phyloP scores from a whole-genome alignment of 2,888 invertebrate species.

The Eretmocerus hayati region DNA sequence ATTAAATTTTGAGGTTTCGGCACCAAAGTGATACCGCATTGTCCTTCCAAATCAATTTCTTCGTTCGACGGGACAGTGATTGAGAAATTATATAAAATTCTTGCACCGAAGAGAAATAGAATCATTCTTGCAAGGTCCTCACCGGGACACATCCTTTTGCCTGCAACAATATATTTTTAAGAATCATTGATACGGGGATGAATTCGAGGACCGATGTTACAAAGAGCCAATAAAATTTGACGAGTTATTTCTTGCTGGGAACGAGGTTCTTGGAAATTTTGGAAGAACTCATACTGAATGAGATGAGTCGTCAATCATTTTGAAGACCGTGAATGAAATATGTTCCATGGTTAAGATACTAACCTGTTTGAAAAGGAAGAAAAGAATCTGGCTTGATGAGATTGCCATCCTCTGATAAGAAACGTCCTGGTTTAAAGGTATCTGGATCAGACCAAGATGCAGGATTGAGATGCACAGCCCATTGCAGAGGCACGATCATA shows the following conservation, averaged over 20 bases:
- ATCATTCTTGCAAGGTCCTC: constrained; percentile 75
- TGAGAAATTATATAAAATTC: constrained; percentile 56
- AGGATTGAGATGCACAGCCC: constrained; percentile 73
- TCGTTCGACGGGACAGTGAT: constrained; percentile 45
- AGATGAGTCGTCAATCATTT: too few species aligned
- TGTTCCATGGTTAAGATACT: constrained; percentile 19
- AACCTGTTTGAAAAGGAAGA: constrained; percentile 79
- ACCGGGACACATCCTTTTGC: constrained; percentile 78
- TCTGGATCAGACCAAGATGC: constrained; percentile 62
- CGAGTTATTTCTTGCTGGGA: too few species aligned
- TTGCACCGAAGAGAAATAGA: constrained; percentile 57
- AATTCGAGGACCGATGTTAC: too few species aligned
- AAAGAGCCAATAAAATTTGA: too few species aligned
- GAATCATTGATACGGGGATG: not conserved
- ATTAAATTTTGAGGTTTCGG: constrained; percentile 55
- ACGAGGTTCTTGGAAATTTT: too few species aligned
- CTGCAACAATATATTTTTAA: constrained; percentile 46
- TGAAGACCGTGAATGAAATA: too few species aligned
- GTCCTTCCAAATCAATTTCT: constrained; percentile 58
- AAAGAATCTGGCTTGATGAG: constrained; percentile 62
- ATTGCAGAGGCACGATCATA: constrained; percentile 74
- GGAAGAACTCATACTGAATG: too few species aligned
- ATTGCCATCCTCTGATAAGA: constrained; percentile 58
- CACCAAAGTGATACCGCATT: constrained; percentile 67
- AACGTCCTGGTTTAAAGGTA: constrained; percentile 62